Conservation (phyloP, 1,140 invertebrate species). For the Neodiprion lecontei region DNA sequence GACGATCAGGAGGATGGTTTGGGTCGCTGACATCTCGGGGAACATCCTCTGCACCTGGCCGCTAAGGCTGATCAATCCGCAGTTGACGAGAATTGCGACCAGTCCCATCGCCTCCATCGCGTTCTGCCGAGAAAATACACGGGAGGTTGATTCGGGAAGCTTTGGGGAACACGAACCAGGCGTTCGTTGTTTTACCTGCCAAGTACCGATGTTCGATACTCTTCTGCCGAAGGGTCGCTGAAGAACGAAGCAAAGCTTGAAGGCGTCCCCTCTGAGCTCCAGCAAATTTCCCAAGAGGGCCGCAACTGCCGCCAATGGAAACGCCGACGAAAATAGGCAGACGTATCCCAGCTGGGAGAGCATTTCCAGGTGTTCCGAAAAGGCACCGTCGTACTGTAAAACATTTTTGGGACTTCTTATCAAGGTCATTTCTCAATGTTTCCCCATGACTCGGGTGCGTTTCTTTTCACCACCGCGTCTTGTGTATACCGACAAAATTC, state of each 20-base stretch:
- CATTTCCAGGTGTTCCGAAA: conserved; percentile 98
- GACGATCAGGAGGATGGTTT: conserved; percentile 88
- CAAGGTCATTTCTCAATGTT: too few relatives aligned
- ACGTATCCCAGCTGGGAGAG: conserved; percentile 97
- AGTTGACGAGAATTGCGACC: conserved; percentile 93
- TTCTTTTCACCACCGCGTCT: too few relatives aligned
- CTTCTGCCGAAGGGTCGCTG: conserved; percentile 91
- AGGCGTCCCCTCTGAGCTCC: conserved; percentile 94
- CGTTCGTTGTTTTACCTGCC: conserved; percentile 76
- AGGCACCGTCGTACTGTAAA: conserved; percentile 86
- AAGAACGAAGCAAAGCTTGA: conserved; percentile 94
- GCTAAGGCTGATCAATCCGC: conserved; percentile 90
- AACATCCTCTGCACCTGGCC: conserved; percentile 89
- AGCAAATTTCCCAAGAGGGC: conserved; percentile 93
- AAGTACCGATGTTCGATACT: conserved; percentile 94
- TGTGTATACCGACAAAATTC: too few relatives aligned
- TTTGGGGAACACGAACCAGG: background rate
- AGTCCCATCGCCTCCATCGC: conserved; percentile 94
- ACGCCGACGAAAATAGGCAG: conserved; percentile 94
- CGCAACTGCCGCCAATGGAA: conserved; percentile 92
- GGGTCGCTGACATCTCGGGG: conserved; percentile 83
- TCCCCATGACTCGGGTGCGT: too few relatives aligned
- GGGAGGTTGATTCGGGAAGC: too few relatives aligned
- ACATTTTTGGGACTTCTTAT: background rate
- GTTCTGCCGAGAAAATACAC: conserved; percentile 65